Base-by-base conservation (phyloP, 2,113 vertebrate species). In the Abramis brama region DNA sequence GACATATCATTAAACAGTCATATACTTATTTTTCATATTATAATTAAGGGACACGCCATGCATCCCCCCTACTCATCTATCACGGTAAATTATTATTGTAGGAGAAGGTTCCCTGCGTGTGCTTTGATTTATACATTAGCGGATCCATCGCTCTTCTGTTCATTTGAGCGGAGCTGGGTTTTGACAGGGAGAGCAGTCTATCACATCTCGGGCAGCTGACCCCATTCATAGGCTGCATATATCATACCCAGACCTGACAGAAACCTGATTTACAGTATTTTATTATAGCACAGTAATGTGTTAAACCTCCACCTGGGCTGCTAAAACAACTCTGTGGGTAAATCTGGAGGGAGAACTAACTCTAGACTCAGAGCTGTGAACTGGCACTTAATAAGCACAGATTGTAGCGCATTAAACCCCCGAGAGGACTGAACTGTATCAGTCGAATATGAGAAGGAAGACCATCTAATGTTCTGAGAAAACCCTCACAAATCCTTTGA, bases 251-350 rank as follows among this genome's bases (percentile, higher is more conserved):
- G 74, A 86, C 68, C 87, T 84, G 86, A 91, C 85, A 83, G 79
- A 87, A 86, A 83, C 30, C 82, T 91, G 90, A 93, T 92, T 93
- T 92, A 93, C 79, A 84, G 87, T 81, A 81, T 77, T 83, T 77
- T 88, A 79, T 91, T 89, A 87, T 84, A n/a, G 75, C 30, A 43
- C 87, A 84, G 88, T 87, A 90, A 74, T 81, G 80, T 84, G 82
- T 85, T 89, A 88, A 90, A 86, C 76, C 75, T 87, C 87, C 79
- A 3, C 52, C 68, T 85, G 79, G 57, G 79, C 59, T 74, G 85
- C 90, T 85, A 88, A 91, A 88, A 66, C 87, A 76, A 4, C 84
- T 79, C 47, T 2, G 47, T 79, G 79, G 81, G 64, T 84, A 59
- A 86, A 82, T 85, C 91, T 90, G 64, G 71, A n/a, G 66, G 77